A percentile compares a stretch with the other conserved stretches of the same genome.
Evolutionary conservation across 2,113 vertebrate species (phyloP).

Genomic region (Australoheros scitulus): DNA sequence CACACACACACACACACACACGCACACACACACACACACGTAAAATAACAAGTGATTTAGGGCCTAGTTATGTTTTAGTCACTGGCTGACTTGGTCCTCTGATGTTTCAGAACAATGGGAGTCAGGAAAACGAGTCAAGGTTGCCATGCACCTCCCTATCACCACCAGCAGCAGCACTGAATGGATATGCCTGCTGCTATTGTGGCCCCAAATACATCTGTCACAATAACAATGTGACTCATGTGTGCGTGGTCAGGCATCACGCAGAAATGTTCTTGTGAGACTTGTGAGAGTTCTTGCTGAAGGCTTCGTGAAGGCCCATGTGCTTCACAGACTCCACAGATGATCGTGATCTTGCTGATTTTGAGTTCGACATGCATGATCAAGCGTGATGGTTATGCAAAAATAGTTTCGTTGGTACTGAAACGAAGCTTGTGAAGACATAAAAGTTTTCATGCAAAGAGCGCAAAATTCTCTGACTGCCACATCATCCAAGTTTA

Average conservation of each 20-base stretch:
- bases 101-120: slow-evolving; percentile 73
- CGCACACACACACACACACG: background rate
- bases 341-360: background rate
- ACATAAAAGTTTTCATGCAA: slow-evolving; percentile 12
- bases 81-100: slow-evolving; percentile 39
- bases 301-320: background rate
- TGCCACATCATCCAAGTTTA: slow-evolving; percentile 20
- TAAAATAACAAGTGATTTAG: slow-evolving; percentile 67
- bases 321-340: background rate
- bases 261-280: background rate
- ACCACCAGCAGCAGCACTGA: background rate
- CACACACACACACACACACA: background rate
- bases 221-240: slow-evolving; percentile 53
- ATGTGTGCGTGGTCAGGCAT: slow-evolving; percentile 10
- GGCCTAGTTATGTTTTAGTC: slow-evolving; percentile 45
- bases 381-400: slow-evolving; percentile 62
- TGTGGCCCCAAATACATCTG: slow-evolving; percentile 34
- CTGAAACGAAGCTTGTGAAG: slow-evolving; percentile 35
- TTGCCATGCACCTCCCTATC: slow-evolving; percentile 16
- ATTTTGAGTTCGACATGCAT: slow-evolving; percentile 9
- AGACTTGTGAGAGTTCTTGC: background rate
- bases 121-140: slow-evolving; percentile 72
- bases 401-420: slow-evolving; percentile 60
- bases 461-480: background rate
- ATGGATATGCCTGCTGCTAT: slow-evolving; percentile 31